These are phyloP conservation scores for Adineta ricciae DNA, from an alignment of 2,888 invertebrate genomes.

Conservation along the genomic window DNA sequence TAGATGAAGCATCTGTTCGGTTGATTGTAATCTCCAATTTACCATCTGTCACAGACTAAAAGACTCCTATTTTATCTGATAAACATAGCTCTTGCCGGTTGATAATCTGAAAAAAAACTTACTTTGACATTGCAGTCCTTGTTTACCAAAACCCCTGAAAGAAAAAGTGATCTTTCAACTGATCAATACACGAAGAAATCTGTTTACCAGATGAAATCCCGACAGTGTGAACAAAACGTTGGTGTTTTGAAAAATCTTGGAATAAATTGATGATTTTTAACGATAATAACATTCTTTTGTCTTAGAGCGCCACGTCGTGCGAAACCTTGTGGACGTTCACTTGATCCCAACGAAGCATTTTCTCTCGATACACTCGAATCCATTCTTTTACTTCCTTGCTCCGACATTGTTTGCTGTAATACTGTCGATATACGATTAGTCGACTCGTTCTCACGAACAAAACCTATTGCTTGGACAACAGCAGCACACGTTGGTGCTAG, in stretches of 20 bases:
- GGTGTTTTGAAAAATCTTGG: slow-evolving; percentile 99
- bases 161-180: slow-evolving; percentile 45
- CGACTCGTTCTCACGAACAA: background rate
- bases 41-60: too few species aligned
- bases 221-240: slow-evolving; percentile 99
- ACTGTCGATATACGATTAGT: background rate
- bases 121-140: slow-evolving; percentile 99
- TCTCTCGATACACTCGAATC: too few species aligned
- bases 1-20: too few species aligned
- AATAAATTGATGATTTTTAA: slow-evolving; percentile 98
- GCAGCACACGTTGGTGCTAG: slow-evolving; percentile 13
- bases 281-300: slow-evolving; percentile 97
- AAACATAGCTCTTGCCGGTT: too few species aligned
- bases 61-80: too few species aligned
- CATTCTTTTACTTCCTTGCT: background rate
- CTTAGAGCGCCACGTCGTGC: slow-evolving; percentile 70
- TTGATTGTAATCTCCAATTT: too few species aligned
- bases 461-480: slow-evolving; percentile 8
- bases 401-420: background rate
- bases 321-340: background rate
- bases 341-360: background rate
- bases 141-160: slow-evolving; percentile 96
- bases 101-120: slow-evolving; percentile 47
- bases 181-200: background rate
- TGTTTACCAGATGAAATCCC: slow-evolving; percentile 93